Base-by-base conservation (phyloP, 1,140 invertebrate species). In the Drosophila setifemur region DNA sequence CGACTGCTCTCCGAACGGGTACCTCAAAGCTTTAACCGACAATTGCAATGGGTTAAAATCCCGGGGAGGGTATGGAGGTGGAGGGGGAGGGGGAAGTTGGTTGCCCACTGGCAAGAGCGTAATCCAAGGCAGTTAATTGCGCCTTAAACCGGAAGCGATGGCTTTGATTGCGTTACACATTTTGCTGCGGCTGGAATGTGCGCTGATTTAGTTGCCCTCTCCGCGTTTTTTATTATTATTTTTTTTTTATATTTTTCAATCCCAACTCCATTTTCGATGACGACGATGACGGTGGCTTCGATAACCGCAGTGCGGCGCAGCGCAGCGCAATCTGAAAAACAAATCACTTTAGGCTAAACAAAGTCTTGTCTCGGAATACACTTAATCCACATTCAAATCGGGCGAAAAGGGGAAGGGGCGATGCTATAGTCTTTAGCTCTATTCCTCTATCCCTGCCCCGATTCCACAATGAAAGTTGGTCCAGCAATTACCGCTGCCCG, bases 121-220 rank as follows among this genome's bases (percentile, higher is more conserved):
- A 86, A 85, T 86, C 81, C 81, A 76, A 87, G 76, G 60, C 61
- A 69, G 82, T 86, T 87, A 87, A 86, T 86, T 87, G 81, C 82
- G 81, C 63, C 82, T 86, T 81, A 86, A 86, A 87, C 81, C 81
- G 81, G 81, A 86, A 86, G 82, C 81, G 82, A 81, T 86, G 82
- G 81, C 83, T 86, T 86, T 86, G 82, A 86, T 86, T 86, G 81
- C 81, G 81, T 87, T 86, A 86, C 82, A 86, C 76, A 87, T 86
- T 87, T 83, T 79, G 57, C 61, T 70, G 50, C 55, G 43, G 53
- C 49, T 79, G 81, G 81, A 87, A 85, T 85, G 81, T 81, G 79
- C 81, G 81, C 79, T 86, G 82, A 85, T 81, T 85, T 85, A 48
- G 58, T 29, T 66, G 23, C 12, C 55, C 37, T 53, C 50, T 53